Percentiles rank a stretch among this genome's conserved stretches.
Evolutionary conservation across 2,797 vertebrate species (phyloP).

Genomic region (Acropternis orthonyx): DNA sequence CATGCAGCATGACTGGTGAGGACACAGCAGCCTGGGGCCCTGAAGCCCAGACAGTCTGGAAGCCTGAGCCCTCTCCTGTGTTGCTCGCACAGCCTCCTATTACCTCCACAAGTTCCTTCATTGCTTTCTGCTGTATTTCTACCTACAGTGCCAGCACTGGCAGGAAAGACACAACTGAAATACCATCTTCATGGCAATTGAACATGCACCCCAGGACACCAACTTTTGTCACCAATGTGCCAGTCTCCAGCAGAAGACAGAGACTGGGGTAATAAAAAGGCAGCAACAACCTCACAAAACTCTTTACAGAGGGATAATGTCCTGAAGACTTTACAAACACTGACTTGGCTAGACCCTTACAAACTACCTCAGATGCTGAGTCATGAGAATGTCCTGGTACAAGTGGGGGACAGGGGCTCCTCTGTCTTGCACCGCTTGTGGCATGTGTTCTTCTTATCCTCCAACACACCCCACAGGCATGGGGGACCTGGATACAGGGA

Average conservation of each 20-base stretch:
- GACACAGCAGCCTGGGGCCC: not conserved
- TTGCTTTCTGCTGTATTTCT: not conserved
- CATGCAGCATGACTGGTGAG: not conserved
- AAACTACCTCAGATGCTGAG: not conserved
- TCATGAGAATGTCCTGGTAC: not conserved
- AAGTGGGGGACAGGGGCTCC: not conserved
- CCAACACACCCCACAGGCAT: not conserved
- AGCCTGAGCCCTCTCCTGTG: not conserved
- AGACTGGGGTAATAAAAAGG: not conserved
- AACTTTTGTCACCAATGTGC: not conserved
- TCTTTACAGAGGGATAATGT: not conserved
- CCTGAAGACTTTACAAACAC: not conserved
- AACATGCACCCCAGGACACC: not conserved
- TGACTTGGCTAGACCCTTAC: not conserved
- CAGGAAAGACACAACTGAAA: not conserved
- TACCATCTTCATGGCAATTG: not conserved
- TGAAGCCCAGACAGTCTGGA: not conserved
- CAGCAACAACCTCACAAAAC: not conserved
- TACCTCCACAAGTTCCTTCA: not conserved
- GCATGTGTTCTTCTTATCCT: not conserved
- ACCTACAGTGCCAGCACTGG: not conserved
- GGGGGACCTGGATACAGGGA: accelerated
- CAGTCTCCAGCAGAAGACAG: not conserved
- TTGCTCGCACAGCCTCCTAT: not conserved
- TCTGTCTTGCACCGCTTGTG: not conserved